Base-by-base conservation (phyloP, 2,113 vertebrate genomes). In the Salvelinus namaycush region DNA sequence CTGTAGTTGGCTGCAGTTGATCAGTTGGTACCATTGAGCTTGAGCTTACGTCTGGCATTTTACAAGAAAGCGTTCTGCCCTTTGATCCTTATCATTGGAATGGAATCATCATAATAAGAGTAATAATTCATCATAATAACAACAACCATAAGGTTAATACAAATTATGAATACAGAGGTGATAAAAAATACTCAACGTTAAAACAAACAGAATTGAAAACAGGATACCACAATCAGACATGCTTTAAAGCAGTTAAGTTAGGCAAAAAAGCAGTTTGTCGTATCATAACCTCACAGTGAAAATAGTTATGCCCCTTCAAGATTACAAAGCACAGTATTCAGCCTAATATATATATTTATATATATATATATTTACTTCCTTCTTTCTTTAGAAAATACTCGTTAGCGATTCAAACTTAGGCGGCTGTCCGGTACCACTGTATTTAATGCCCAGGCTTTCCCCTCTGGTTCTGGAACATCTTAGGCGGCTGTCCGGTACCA, bases 251-350 rank as follows among this genome's bases (percentile, higher is more conserved):
- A 71, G 84, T 91, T 90, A 91, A 86, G 92, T 93, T 94, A 93
- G 92, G 92, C 93, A 93, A 93, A 89, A 94, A 92, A 94, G 91
- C 91, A 89, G 91, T 92, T 93, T 90, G 88, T 89, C 85, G 88
- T 91, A 89, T 93, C 91, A 87, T 93, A 92, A 94, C 89, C 91
- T 94, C 93, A 93, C 93, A 94, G 93, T 94, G 93, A 93, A 93
- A 94, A 93, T 90, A 93, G 90, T 93, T 93, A 91, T 90, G 92
- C 92, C 93, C 93, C 92, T 92, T 91, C 88, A 91, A 90, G 87
- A 93, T 92, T 90, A 93, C 90, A 93, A 94, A 93, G 93, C 93
- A 94, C 93, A 94, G 93, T 93, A 91, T 93, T 92, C 89, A 94
- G 93, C 93, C 91, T 12, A 12, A 44, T 44, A 44, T 44, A 44